Conservation (phyloP, 2,888 invertebrate species). For the Orthosia cruda region DNA sequence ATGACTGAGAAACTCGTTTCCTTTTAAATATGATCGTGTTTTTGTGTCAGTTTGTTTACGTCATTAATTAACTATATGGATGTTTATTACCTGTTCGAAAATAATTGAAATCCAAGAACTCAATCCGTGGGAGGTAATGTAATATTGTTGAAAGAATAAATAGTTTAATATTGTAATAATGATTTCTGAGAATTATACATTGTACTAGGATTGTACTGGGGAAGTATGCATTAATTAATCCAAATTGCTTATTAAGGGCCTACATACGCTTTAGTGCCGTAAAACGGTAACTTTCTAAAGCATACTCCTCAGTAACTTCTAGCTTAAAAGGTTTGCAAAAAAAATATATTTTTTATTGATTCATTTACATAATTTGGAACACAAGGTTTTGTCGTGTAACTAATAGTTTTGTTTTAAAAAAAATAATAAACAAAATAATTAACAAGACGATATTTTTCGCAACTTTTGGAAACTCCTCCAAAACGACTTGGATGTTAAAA, state of each 20-base stretch:
- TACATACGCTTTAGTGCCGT: too few species aligned
- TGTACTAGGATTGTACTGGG: background rate
- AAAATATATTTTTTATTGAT: too few species aligned
- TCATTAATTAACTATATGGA: constrained; percentile 47
- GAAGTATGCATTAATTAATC: background rate
- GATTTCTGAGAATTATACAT: constrained; percentile 2
- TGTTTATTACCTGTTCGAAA: constrained; percentile 33
- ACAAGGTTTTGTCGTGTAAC: too few species aligned
- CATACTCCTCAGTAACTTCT: too few species aligned
- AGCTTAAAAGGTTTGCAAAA: too few species aligned
- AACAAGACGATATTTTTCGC: too few species aligned
- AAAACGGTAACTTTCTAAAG: too few species aligned
- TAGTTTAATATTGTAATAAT: background rate
- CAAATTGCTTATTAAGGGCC: background rate
- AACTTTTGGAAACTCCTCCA: too few species aligned
- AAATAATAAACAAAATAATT: too few species aligned
- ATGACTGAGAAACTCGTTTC: constrained; percentile 66
- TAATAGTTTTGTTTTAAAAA: too few species aligned
- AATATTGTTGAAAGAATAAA: background rate
- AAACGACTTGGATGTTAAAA: too few species aligned
- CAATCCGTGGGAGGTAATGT: background rate
- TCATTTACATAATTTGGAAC: too few species aligned
- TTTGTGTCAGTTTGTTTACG: constrained; percentile 57
- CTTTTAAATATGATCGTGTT: constrained; percentile 57
- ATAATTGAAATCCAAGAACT: constrained; percentile 18